Evolutionary conservation across 1,140 invertebrate genomes (phyloP), one percentile per base, ranked within the genome.

Genomic region (Cydia amplana): DNA sequence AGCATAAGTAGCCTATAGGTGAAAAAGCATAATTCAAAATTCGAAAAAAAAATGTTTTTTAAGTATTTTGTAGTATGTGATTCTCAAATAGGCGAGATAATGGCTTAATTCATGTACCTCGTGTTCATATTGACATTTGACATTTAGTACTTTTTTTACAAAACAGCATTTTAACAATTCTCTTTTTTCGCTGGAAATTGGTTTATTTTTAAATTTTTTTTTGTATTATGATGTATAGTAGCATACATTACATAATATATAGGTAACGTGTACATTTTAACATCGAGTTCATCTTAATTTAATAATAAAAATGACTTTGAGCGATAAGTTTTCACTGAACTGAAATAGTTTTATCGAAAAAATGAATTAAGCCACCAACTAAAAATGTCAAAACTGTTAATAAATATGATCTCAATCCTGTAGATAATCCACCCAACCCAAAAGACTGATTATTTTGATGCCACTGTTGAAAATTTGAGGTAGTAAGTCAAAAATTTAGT

Each of bases 401-500:
- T 60, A 60, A 36, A 36, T 67, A 32, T 67, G 64, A 67, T 67
- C 64, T 67, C 64, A 67, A 67, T 60, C 55, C 20, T 36, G 64
- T 67, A 67, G 64, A 60, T 67, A 67, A 67, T 32, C 64, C 64
- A 67, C 23, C 25, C 64, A 76, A 72, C 32, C 51, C 32, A 72
- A 63, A 76, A 76, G 75, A 76, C 75, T 76, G 75, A 76, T 72
- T 60, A 72, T 36, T 36, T 72, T 36, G 75, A 76, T 28, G 49
- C 75, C 49, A 72, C 65, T 72, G 16, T 32, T 40, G 70, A 75
- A 76, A 72, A 70, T 46, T 70, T n/a, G 63, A 75, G 36, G 20
- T 67, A 23, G 43, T 75, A 63, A 75, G 63, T 75, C 55, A 65
- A 74, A 74, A 49, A 43, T 28, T 32, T 49, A n/a, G 25, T 49